Percentiles rank a stretch among this genome's conserved stretches.
These are phyloP conservation scores for Okamejei kenojei DNA, from an alignment of 2,797 vertebrate species.

Conservation along the genomic window DNA sequence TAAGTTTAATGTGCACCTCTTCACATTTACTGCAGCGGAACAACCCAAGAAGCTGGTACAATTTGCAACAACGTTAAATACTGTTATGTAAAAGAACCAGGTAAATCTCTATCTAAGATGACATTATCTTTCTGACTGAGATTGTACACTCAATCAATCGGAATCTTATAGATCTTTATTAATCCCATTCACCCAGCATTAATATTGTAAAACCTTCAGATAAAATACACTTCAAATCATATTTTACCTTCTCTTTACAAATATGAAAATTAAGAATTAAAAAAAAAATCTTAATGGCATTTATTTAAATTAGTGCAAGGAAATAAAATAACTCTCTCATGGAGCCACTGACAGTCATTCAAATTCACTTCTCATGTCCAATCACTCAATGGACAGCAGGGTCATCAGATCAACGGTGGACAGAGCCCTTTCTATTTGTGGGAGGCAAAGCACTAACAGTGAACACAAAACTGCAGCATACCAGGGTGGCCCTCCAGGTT, in stretches of 20 bases:
- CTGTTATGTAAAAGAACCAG: background rate
- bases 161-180: background rate
- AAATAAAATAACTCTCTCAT: background rate
- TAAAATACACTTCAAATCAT: background rate
- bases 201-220: background rate
- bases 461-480: slow-evolving; percentile 11
- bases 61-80: background rate
- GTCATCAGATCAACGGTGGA: slow-evolving; percentile 5
- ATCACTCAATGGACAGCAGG: background rate
- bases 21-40: background rate
- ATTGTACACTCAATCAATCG: background rate
- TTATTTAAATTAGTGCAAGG: background rate
- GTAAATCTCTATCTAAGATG: background rate
- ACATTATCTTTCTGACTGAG: background rate
- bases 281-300: background rate
- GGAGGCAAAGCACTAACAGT: background rate
- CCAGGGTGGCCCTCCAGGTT: background rate
- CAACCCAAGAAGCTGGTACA: background rate
- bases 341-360: background rate
- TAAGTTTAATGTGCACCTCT: background rate
- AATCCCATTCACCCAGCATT: background rate
- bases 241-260: background rate
- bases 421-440: slow-evolving; percentile 7
- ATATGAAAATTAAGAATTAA: background rate
- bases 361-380: slow-evolving; percentile 15